Evolutionary conservation across 2,888 invertebrate genomes (phyloP).

Genomic region (Cheilosia vernalis): DNA sequence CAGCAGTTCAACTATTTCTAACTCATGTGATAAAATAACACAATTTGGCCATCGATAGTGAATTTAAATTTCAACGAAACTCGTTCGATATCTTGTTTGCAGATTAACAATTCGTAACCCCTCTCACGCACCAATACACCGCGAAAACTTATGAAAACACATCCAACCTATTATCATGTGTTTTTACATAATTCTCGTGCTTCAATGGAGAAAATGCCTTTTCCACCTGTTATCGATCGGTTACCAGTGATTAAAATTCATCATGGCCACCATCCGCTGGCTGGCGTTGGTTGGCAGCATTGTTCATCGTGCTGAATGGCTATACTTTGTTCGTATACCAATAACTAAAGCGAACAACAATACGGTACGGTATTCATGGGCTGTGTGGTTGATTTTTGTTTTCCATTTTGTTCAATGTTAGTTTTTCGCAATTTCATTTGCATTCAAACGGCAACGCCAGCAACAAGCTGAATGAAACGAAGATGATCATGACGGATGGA

Average conservation of each 20-base stretch:
- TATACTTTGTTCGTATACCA: conserved; percentile 25
- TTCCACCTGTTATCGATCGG: conserved; percentile 60
- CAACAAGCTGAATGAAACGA: conserved; percentile 25
- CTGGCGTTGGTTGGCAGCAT: conserved; percentile 15
- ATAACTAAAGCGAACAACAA: neutral
- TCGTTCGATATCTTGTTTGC: conserved; percentile 33
- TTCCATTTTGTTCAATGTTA: conserved; percentile 50
- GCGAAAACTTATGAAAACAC: neutral
- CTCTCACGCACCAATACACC: conserved; percentile 49
- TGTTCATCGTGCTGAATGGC: conserved; percentile 20
- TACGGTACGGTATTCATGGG: conserved; percentile 39
- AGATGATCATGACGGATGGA: conserved; percentile 5
- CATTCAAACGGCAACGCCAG: conserved; percentile 53
- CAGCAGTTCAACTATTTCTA: neutral
- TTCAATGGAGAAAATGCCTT: conserved; percentile 50
- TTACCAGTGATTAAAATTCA: conserved; percentile 68
- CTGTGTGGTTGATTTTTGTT: conserved; percentile 34
- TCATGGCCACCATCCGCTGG: conserved; percentile 53
- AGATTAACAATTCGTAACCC: conserved; percentile 24
- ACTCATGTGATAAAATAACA: conserved; percentile 19
- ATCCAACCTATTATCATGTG: conserved; percentile 24
- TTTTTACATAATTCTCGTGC: conserved; percentile 68
- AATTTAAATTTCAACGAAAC: conserved; percentile 29
- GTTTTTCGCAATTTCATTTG: conserved; percentile 69
- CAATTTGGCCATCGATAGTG: conserved; percentile 15